phyloP scores from a whole-genome alignment of 2,797 vertebrate species.

The Myotis findleyi region DNA sequence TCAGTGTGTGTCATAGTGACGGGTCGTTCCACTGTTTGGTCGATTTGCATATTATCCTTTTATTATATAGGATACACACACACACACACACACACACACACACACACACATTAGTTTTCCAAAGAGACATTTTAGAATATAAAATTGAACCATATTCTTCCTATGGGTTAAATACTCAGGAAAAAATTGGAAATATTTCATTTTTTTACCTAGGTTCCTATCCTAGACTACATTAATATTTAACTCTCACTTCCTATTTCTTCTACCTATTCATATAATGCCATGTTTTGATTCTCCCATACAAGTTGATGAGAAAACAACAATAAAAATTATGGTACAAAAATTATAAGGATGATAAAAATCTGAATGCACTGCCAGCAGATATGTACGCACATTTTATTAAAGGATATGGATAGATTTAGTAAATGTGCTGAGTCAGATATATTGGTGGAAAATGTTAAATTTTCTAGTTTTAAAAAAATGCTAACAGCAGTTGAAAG shows the following conservation, averaged over 20 bases:
- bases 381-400: background rate
- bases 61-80: too few species aligned
- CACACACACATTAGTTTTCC: background rate
- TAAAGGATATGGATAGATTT: background rate
- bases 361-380: background rate
- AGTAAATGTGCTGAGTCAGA: background rate
- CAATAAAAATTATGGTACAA: background rate
- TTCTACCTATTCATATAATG: background rate
- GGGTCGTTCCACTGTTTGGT: fast-evolving
- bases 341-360: background rate
- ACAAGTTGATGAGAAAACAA: background rate
- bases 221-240: background rate
- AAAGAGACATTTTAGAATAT: background rate
- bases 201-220: background rate
- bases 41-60: too few species aligned
- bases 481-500: background rate
- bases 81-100: too few species aligned
- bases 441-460: background rate
- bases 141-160: background rate
- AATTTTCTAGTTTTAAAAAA: background rate
- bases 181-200: background rate
- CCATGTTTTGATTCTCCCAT: background rate
- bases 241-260: background rate
- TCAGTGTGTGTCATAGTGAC: too few species aligned
- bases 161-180: background rate